Evolutionary conservation across 2,888 invertebrate species (phyloP), one percentile per base, ranked within the genome.

Genomic region (Andrena chrysosceles): DNA sequence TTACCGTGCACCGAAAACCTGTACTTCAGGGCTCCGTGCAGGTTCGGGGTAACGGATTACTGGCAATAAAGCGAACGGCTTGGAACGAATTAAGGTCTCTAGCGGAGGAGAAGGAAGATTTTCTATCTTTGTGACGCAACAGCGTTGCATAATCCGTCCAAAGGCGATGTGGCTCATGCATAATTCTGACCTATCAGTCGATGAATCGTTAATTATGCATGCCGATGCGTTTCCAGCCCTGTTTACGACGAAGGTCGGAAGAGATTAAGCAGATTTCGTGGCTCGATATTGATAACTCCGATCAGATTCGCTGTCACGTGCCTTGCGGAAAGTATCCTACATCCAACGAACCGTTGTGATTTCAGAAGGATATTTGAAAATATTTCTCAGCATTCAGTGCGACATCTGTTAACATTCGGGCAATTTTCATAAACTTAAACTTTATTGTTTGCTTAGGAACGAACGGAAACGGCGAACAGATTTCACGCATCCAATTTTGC

Each of bases 261-360:
- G 52, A 77, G 83, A 84, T 77, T 81, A 81, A 86, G 70, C 75
- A 67, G 81, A 84, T 76, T 66, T 52, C 67, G 35, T 54, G 66
- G 52, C 29, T 59, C 33, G 81, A 62, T 86, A 84, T 87, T 86
- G 81, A 78, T 84, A 85, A 81, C 77, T 59, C 10, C 20, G 62
- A 86, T 85, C 86, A 23, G 67, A 77, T 84, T 83, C 84, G 60
- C 67, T 74, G 76, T 77, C 86, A 67, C 84, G 86, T 67, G 72
- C 80, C 66, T 49, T 75, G 72, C 62, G 71, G 63, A 70, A 70
- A 77, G 75, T 83, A 75, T 49, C 59, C 52, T 20, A 10, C 31
- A 29, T 48, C 62, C 23, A 66, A 49, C 33, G 20, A 33, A 52
- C 23, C 13, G 29, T 31, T 42, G 10, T 5, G 13, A 42, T 16